Conservation (phyloP, 2,888 invertebrate species). For the Drosophila gaucha region DNA sequence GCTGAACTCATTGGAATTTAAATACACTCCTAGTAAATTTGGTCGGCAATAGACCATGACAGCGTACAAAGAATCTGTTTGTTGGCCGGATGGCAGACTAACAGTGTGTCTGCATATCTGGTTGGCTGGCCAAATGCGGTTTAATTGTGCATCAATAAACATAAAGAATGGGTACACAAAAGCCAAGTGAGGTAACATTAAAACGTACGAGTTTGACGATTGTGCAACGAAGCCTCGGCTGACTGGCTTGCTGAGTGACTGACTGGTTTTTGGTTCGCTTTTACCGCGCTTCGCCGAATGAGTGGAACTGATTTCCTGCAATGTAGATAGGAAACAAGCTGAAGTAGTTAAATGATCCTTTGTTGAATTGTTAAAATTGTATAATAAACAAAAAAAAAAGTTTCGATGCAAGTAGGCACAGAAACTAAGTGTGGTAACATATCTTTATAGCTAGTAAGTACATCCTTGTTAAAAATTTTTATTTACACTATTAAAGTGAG, state of each 20-base stretch:
- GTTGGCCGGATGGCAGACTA: conserved; percentile 61
- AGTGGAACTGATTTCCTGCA: conserved; percentile 34
- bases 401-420: background rate
- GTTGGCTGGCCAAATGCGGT: conserved; percentile 59
- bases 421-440: too few species aligned
- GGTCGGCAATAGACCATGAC: conserved; percentile 76
- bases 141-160: conserved; percentile 72
- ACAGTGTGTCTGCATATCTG: conserved; percentile 41
- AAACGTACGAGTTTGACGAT: conserved; percentile 42
- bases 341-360: background rate
- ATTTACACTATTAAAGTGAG: too few species aligned
- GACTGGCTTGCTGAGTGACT: conserved; percentile 55
- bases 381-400: background rate
- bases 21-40: conserved; percentile 56
- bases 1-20: conserved; percentile 38
- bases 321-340: conserved; percentile 5
- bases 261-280: conserved; percentile 36
- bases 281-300: conserved; percentile 46
- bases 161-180: conserved; percentile 50
- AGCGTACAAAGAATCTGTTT: conserved; percentile 57
- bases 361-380: background rate
- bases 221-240: conserved; percentile 57
- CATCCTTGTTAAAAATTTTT: background rate
- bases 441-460: background rate
- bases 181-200: conserved; percentile 55